These are phyloP conservation scores for Argynnis bischoffii DNA, from an alignment of 2,888 invertebrate species.

Conservation along the genomic window DNA sequence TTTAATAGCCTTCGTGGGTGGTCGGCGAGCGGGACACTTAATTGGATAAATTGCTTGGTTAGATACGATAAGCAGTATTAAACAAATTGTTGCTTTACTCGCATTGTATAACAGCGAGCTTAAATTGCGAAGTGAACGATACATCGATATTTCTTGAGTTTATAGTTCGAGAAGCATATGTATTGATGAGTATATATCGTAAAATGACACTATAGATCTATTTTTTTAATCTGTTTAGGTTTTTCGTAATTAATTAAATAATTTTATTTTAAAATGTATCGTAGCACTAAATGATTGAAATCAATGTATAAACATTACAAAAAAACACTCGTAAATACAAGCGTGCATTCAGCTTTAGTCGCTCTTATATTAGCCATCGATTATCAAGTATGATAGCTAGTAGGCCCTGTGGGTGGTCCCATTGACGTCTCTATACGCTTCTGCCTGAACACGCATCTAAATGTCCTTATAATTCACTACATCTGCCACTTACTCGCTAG, in stretches of 20 bases:
- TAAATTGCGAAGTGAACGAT: conserved; percentile 26
- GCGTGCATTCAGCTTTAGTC: not conserved
- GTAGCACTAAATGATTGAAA: too few species aligned
- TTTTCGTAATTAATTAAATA: too few species aligned
- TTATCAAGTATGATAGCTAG: conserved; percentile 50
- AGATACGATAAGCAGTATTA: conserved; percentile 76
- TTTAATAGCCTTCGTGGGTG: conserved; percentile 79
- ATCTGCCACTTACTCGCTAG: conserved; percentile 59
- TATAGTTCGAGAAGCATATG: not conserved
- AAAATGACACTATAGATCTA: too few species aligned
- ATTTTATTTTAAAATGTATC: too few species aligned
- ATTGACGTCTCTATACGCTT: conserved; percentile 70
- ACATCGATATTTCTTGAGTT: conserved; percentile 22
- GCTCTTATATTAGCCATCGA: conserved; percentile 42
- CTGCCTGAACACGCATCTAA: conserved; percentile 67
- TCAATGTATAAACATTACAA: too few species aligned
- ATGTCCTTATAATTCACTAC: conserved; percentile 77
- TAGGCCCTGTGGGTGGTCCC: conserved; percentile 69
- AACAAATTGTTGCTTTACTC: conserved; percentile 70
- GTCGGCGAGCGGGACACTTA: conserved; percentile 62
- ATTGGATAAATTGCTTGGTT: conserved; percentile 80
- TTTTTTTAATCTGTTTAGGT: too few species aligned
- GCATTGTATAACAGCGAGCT: conserved; percentile 50
- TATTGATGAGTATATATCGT: too few species aligned
- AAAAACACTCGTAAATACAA: too few species aligned